Base-by-base conservation (phyloP, 2,888 invertebrate species). In the Himalopsyche japonica region DNA sequence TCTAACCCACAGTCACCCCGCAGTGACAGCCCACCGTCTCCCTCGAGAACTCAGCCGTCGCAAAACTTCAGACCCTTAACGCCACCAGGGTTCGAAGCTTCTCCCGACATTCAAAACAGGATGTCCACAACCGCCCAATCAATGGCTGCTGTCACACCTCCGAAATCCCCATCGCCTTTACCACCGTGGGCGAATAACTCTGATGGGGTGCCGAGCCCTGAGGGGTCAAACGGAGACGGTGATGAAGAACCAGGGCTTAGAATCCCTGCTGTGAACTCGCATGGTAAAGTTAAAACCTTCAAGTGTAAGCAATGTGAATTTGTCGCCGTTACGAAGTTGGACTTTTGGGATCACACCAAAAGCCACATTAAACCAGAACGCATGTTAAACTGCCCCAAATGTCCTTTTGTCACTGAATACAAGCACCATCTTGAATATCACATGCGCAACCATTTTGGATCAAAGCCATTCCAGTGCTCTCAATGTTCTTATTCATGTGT, bases 371-470 rank as follows among this genome's bases (percentile, higher is more conserved):
- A 97, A 88, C 94, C 95, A 0, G 99, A 99, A 88, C 98, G 98
- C 89, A 94, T 97, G 88, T 92, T 99, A 37, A 95, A 95, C 86
- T 99, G 99, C 89, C 95, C 96, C 5, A 95, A 96, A 88, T 99
- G 99, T 89, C 97, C 97, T 0, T 99, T 99, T 89, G 98, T 99
- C 4, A 99, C 99, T 0, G 99, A 99, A 90, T 98, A 98, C 92
- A 99, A 99, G 89, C 99, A 99, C 89, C 99, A 99, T 88, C 91
- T 99, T 85, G 99, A 99, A 89, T 99, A 99, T 89, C 99, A 99
- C 90, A 93, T 98, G 89, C 93, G 98, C 76, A 99, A 99, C 90
- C 99, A 99, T 90, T 94, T 95, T 88, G 98, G 98, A 57, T 96
- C 96, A 0, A 99, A 99, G 89, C 99, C 99, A 1, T 99, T 97